phyloP scores from a whole-genome alignment of 2,113 vertebrate species.

The Chaenocephalus aceratus region DNA sequence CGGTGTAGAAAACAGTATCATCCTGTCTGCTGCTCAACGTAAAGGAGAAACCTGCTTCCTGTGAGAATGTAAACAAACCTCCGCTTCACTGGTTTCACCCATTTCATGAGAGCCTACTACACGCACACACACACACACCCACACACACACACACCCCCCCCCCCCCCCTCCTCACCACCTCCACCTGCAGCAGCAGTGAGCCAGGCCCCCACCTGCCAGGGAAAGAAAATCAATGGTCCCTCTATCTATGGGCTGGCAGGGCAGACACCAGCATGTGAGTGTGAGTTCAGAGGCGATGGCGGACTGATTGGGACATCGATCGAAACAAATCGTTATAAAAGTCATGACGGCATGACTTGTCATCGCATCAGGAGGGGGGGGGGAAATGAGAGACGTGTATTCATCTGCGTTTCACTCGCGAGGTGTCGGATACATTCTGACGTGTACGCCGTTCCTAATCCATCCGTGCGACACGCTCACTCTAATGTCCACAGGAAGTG shows the following conservation, averaged over 20 bases:
- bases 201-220: constrained; percentile 25
- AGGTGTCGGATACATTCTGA: constrained; percentile 29
- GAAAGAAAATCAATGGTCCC: constrained; percentile 77
- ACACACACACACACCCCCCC: not conserved
- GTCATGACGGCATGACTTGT: constrained; percentile 82
- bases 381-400: constrained; percentile 46
- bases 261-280: constrained; percentile 78
- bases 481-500: not conserved
- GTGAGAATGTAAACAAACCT: constrained; percentile 74
- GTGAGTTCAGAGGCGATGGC: constrained; percentile 67
- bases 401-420: constrained; percentile 55
- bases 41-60: constrained; percentile 42
- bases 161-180: not conserved
- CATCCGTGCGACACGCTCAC: constrained; percentile 2
- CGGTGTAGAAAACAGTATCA: not conserved
- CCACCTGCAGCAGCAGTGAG: not conserved
- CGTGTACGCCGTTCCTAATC: constrained; percentile 34
- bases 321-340: constrained; percentile 83
- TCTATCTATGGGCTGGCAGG: constrained; percentile 71
- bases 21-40: constrained; percentile 2
- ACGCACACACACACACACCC: too few species aligned
- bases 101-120: not conserved
- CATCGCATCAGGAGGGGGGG: constrained; percentile 52
- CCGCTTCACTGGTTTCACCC: constrained; percentile 31
- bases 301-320: constrained; percentile 83